Base-by-base conservation (phyloP, 2,797 vertebrate species). In the Eulemur mongoz region DNA sequence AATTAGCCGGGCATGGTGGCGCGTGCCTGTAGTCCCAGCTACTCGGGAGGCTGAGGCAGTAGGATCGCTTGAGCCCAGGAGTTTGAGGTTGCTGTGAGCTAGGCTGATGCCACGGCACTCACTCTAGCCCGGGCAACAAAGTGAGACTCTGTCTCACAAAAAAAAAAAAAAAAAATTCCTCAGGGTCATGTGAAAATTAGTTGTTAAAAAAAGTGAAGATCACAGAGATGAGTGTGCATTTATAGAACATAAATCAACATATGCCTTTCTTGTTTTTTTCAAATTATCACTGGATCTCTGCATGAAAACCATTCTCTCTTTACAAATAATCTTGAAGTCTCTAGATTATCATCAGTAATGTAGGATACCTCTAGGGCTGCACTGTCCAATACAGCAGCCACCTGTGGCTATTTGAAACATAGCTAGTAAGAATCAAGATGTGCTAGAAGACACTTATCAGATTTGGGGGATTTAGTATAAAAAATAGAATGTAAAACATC, bases 81-180 rank as follows among this genome's bases (percentile, higher is more conserved):
- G 38, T 38, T 38, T 38, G 38, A 38, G 38, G 38, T 38, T 38
- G 38, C 38, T 38, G 38, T 38, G 38, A 38, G 38, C 38, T 38
- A 38, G 38, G 38, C 38, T 38, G 38, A 38, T 38, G 38, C 38
- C 38, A 38, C 38, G 38, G 38, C 38, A 38, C 38, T 38, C 38
- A 38, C 38, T 38, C 38, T 38, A 38, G 38, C 38, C 38, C 3
- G 38, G 38, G 38, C 38, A 38, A 38, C 38, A 38, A 38, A 38
- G 38, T 38, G 38, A 38, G 38, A 38, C 38, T 38, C 38, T 38
- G 38, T 38, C 38, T 38, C 38, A 38, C 38, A 57, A 82, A 94
- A 92, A 86, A 17, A 57, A 82, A 94, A 92, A 86, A 17, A 50
- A 82, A 94, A 92, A 86, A 17, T 38, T 79, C 35, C 20, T 86